Percentiles rank a stretch among this genome's conserved stretches.
Conservation (phyloP, 2,113 vertebrate species). For the Paradoxurus hermaphroditus region DNA sequence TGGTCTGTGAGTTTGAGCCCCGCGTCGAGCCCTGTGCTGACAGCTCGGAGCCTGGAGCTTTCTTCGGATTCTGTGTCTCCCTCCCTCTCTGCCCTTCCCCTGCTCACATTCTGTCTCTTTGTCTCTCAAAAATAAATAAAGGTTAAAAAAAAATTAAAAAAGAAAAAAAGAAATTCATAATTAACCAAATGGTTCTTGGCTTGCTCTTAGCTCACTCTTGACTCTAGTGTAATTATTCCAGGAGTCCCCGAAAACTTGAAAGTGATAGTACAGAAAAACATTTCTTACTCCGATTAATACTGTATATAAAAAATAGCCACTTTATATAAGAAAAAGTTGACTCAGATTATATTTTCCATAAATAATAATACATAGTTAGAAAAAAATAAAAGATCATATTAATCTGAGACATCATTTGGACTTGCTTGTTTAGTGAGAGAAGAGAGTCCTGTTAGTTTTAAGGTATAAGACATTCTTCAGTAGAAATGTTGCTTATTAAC, state of each 20-base stretch:
- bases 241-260: slow-evolving; percentile 12
- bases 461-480: not conserved
- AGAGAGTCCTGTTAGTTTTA: not conserved
- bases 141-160: no score
- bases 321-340: slow-evolving; percentile 8
- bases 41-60: no score
- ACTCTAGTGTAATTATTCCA: not conserved
- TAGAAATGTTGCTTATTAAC: slow-evolving; percentile 2
- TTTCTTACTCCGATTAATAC: not conserved
- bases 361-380: slow-evolving; percentile 5
- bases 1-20: no score
- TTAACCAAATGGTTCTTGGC: not conserved
- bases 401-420: not conserved
- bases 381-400: slow-evolving; percentile 22
- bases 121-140: no score
- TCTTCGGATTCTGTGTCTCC: no score
- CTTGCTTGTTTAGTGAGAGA: not conserved
- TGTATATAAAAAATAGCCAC: not conserved
- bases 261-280: slow-evolving; percentile 30
- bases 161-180: slow-evolving; percentile 6
- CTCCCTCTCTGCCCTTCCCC: no score
- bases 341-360: slow-evolving; percentile 7
- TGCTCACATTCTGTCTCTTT: no score
- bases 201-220: not conserved
- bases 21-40: no score